These are phyloP conservation scores for Aleiodes testaceus DNA, from an alignment of 2,888 invertebrate species.

Conservation along the genomic window DNA sequence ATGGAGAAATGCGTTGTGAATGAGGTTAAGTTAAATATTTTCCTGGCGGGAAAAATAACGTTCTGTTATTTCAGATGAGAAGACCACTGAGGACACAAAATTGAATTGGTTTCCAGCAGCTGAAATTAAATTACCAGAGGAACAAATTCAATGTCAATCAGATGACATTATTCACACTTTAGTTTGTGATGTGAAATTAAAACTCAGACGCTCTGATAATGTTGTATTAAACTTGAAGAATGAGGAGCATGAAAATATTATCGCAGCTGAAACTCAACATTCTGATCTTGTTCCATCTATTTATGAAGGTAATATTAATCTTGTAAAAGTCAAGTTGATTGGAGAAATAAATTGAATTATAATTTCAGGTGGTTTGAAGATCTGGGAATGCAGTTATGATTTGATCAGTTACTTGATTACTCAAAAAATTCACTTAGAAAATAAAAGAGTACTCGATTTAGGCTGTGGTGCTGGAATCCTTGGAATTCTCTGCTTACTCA, in stretches of 20 bases:
- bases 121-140: conserved; percentile 13
- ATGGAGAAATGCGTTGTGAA: neutral
- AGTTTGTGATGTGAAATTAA: conserved; percentile 50
- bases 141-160: conserved; percentile 5
- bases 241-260: conserved; percentile 69
- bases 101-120: conserved; percentile 38
- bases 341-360: conserved; percentile 24
- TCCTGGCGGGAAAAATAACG: neutral
- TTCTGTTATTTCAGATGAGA: neutral
- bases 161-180: conserved; percentile 24
- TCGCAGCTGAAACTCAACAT: conserved; percentile 78
- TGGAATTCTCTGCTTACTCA: conserved; percentile 84
- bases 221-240: conserved; percentile 62
- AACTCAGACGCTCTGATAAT: conserved; percentile 59
- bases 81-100: neutral
- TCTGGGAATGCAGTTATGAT: conserved; percentile 96
- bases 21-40: neutral
- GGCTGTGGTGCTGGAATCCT: conserved; percentile 95
- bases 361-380: conserved; percentile 89
- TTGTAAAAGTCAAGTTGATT: neutral
- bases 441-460: conserved; percentile 84
- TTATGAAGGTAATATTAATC: conserved; percentile 81
- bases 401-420: conserved; percentile 79
- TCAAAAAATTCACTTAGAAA: conserved; percentile 71
- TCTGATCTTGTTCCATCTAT: conserved; percentile 84